Conservation (phyloP, 2,113 vertebrate species). For the Phalacrocorax carbo region DNA sequence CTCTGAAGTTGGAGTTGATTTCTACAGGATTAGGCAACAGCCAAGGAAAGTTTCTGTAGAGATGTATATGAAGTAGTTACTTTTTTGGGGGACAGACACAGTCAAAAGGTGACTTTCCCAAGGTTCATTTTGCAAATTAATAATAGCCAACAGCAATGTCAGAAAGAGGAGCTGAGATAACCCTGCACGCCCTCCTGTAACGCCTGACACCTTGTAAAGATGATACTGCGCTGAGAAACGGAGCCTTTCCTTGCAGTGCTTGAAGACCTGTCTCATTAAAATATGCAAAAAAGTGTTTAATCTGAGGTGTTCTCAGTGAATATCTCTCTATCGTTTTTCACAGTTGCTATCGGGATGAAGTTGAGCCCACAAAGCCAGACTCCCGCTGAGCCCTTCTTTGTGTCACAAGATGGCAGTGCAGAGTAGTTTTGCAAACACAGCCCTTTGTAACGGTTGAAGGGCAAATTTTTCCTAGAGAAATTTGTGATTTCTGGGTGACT, state of each 20-base stretch:
- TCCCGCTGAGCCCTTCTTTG: no score
- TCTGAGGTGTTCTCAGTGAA: fast-evolving
- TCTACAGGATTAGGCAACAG: neutral
- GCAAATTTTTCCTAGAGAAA: neutral
- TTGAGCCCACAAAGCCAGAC: fast-evolving
- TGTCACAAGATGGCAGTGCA: constrained; percentile 2
- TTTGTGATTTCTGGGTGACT: neutral
- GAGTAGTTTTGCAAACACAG: neutral
- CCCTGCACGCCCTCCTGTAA: neutral
- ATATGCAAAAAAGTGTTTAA: neutral
- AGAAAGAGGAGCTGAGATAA: neutral
- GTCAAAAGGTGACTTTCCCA: neutral
- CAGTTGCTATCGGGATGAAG: fast-evolving
- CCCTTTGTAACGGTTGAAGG: neutral
- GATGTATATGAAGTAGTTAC: neutral
- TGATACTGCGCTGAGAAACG: neutral
- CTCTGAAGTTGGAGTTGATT: fast-evolving
- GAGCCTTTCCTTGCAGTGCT: neutral
- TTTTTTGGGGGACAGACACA: neutral
- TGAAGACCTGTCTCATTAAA: neutral
- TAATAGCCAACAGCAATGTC: neutral
- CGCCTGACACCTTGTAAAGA: neutral
- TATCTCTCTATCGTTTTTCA: fast-evolving
- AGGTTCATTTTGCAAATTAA: neutral
- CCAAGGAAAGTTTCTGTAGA: neutral